Percentiles rank a stretch among this genome's conserved stretches.
Conservation (phyloP, 2,888 invertebrate species). For the Stegophylla sp. region DNA sequence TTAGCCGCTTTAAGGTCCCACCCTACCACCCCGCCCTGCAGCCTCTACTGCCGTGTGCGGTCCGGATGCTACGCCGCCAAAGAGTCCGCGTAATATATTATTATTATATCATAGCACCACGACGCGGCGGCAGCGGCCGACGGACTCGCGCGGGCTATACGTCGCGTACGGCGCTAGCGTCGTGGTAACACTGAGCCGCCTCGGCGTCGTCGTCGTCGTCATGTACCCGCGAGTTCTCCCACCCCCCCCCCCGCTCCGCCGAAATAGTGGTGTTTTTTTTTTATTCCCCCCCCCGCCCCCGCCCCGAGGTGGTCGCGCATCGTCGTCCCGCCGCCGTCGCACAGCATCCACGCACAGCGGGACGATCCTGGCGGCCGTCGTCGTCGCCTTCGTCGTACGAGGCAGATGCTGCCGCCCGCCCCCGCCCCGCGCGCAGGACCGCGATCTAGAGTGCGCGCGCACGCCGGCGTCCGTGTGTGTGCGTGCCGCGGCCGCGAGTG, state of each 20-base stretch:
- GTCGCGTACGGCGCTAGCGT: neutral
- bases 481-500: neutral
- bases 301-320: neutral
- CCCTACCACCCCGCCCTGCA: neutral
- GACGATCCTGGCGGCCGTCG: neutral
- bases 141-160: neutral
- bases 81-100: constrained; percentile 27
- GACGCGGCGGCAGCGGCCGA: constrained; percentile 9
- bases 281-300: neutral
- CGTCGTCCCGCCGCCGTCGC: neutral
- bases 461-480: neutral
- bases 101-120: neutral
- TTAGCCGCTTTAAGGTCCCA: constrained; percentile 34
- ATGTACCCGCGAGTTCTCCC: neutral
- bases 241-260: neutral
- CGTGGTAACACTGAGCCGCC: constrained; percentile 18
- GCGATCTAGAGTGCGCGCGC: too few species aligned
- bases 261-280: neutral
- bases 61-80: constrained; percentile 50
- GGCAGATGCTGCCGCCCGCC: constrained; percentile 15
- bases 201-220: too few species aligned
- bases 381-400: constrained; percentile 9
- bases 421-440: neutral
- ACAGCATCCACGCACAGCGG: constrained; percentile 13
- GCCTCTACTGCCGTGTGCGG: too few species aligned